phyloP scores from a whole-genome alignment of 2,113 vertebrate species.

The Bufo gargarizans region DNA sequence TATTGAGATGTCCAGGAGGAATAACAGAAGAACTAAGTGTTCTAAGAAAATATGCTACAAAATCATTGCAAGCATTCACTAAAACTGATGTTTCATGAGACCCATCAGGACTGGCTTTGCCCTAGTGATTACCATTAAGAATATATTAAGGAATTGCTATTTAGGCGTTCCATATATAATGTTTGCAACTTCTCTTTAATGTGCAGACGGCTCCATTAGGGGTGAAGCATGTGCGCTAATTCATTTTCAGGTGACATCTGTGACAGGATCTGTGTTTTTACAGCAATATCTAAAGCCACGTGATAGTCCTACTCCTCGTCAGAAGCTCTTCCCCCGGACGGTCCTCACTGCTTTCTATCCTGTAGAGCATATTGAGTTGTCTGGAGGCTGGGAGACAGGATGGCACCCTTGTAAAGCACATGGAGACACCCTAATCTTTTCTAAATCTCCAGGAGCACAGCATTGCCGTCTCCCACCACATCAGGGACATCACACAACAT shows the following conservation, averaged over 20 bases:
- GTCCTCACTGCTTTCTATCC: not conserved
- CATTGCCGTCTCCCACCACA: not conserved
- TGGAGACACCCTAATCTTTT: slow-evolving; percentile 29
- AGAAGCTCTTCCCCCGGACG: not conserved
- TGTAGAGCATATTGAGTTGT: not conserved
- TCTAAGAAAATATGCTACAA: too few relatives aligned
- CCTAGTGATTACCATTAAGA: not conserved
- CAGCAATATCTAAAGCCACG: not conserved
- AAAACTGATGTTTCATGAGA: too few relatives aligned
- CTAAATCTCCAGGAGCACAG: slow-evolving; percentile 17
- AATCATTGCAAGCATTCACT: too few relatives aligned
- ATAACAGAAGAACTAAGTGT: too few relatives aligned
- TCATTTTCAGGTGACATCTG: not conserved
- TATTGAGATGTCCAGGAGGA: too few relatives aligned
- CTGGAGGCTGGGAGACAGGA: slow-evolving; percentile 33
- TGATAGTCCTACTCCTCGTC: not conserved
- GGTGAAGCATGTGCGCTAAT: not conserved
- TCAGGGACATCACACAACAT: not conserved
- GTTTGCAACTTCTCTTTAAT: not conserved
- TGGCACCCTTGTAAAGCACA: slow-evolving; percentile 35
- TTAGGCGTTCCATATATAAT: not conserved
- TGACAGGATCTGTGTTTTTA: not conserved
- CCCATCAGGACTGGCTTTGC: not conserved
- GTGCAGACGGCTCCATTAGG: not conserved
- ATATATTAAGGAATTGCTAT: not conserved